Base-by-base conservation (phyloP, 2,888 invertebrate genomes). In the Polyommatus icarus region DNA sequence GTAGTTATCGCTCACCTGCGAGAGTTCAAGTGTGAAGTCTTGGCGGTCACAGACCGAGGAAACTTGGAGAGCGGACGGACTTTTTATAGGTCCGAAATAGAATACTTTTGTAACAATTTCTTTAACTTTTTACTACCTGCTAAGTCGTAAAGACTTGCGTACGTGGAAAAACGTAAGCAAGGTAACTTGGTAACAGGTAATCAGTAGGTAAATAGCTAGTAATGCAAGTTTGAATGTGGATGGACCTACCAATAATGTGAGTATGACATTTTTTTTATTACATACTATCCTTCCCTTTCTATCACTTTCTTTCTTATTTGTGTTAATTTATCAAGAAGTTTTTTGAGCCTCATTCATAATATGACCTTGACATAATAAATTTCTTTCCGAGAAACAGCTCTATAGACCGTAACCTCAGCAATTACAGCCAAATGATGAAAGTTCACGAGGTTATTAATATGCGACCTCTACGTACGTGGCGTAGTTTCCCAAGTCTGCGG, bases 401-500 rank as follows among this genome's bases (percentile, higher is more conserved):
- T 54, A 18, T 54, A 18, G 54, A 54, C 4, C 54, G 54, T 61
- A 61, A 24, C 24, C 12, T 29, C 61, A 61, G 61, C 46, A 46
- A 54, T 54, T 67, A 67, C 67, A 29, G 67, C 18, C 32, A 67
- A 67, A 67, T 67, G 5, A 29, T 67, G 12, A 15, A 29, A 67
- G 67, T 67, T 67, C 29, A 67, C 29, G 67, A 6, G 29, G 67
- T 32, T 67, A 67, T 72, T 72, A 72, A 40, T 40, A 20, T 72
- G 8, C 8, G 40, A 18, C 40, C 36, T 72, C 36, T 72, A 72
- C n/a, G 40, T 72, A 72, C 36, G 7, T 36, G 71, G 32, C 6
- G 36, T 36, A 36, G 29, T 71, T 36, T 71, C 29, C 24, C 40
- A 79, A 82, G 81, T 80, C 79, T 77, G 80, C 80, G 79, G 80